Conservation (phyloP, 2,888 invertebrate genomes). For the Cantharis flavilabris region DNA sequence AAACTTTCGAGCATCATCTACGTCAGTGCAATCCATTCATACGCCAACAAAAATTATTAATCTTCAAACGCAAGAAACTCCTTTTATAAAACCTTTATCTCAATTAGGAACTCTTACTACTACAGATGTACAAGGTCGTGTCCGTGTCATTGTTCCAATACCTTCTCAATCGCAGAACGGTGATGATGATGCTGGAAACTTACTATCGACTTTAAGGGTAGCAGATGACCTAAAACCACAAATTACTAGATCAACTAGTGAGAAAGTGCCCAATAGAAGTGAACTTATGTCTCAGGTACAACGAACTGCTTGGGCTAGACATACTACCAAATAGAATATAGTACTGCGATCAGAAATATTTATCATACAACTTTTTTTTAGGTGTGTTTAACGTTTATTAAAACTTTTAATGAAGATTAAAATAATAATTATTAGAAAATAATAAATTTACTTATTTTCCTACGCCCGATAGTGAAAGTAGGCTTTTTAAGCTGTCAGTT, state of each 20-base stretch:
- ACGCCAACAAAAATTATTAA: background rate
- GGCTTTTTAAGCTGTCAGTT: too few species aligned
- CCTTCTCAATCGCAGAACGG: slow-evolving; percentile 49
- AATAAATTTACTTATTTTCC: too few species aligned
- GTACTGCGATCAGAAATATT: background rate
- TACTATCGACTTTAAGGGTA: slow-evolving; percentile 60
- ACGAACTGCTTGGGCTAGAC: slow-evolving; percentile 82
- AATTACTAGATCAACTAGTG: slow-evolving; percentile 81
- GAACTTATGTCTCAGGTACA: slow-evolving; percentile 84
- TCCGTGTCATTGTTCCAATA: slow-evolving; percentile 67
- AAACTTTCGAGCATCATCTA: background rate
- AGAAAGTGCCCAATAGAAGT: slow-evolving; percentile 83
- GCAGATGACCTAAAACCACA: slow-evolving; percentile 60
- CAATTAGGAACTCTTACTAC: slow-evolving; percentile 67
- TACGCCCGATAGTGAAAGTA: too few species aligned
- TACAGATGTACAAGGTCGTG: slow-evolving; percentile 64
- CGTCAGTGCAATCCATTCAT: slow-evolving; percentile 3
- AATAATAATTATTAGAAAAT: background rate
- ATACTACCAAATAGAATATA: slow-evolving; percentile 75
- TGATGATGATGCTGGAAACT: slow-evolving; percentile 47
- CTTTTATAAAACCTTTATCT: slow-evolving; percentile 71
- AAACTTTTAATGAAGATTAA: background rate
- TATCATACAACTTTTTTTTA: slow-evolving; percentile 16
- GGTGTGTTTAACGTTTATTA: background rate
- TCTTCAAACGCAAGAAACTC: slow-evolving; percentile 40